phyloP scores from a whole-genome alignment of 2,113 vertebrate genomes.

The Microtus pennsylvanicus region DNA sequence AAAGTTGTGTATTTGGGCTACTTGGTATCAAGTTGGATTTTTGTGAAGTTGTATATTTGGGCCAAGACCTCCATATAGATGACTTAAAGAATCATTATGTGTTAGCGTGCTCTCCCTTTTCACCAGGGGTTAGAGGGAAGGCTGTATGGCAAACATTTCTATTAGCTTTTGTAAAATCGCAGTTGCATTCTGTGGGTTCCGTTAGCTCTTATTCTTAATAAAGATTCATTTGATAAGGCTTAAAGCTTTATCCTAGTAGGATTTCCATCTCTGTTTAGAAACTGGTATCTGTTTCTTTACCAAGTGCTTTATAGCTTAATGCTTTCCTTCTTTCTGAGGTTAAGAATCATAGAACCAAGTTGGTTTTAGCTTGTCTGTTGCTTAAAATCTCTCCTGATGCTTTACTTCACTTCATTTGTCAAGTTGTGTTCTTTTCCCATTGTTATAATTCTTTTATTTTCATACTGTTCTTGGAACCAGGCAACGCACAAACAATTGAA shows the following conservation, averaged over 20 bases:
- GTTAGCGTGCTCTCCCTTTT: constrained; percentile 14
- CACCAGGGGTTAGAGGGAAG: constrained; percentile 36
- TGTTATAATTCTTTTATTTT: constrained; percentile 1
- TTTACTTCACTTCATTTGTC: background rate
- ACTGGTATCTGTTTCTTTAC: constrained; percentile 5
- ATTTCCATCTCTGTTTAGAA: constrained; percentile 24
- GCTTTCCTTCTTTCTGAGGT: background rate
- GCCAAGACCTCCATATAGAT: background rate
- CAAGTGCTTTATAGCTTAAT: background rate
- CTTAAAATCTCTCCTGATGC: constrained; percentile 3
- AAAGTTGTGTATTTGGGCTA: background rate
- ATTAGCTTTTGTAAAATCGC: constrained; percentile 50
- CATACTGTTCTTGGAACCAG: background rate
- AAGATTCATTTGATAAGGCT: constrained; percentile 50
- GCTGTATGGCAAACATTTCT: constrained; percentile 34
- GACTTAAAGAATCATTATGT: constrained; percentile 46
- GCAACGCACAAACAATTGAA: background rate
- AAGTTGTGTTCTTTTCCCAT: constrained; percentile 1
- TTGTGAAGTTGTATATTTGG: constrained; percentile 27
- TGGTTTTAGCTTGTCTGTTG: background rate
- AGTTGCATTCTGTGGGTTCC: constrained; percentile 41
- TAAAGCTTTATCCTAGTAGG: constrained; percentile 57
- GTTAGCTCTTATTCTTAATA: constrained; percentile 47
- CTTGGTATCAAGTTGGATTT: constrained; percentile 20
- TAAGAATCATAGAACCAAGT: constrained; percentile 45